These are phyloP conservation scores for Leucophenga varia DNA, from an alignment of 1,140 invertebrate species.

Conservation along the genomic window DNA sequence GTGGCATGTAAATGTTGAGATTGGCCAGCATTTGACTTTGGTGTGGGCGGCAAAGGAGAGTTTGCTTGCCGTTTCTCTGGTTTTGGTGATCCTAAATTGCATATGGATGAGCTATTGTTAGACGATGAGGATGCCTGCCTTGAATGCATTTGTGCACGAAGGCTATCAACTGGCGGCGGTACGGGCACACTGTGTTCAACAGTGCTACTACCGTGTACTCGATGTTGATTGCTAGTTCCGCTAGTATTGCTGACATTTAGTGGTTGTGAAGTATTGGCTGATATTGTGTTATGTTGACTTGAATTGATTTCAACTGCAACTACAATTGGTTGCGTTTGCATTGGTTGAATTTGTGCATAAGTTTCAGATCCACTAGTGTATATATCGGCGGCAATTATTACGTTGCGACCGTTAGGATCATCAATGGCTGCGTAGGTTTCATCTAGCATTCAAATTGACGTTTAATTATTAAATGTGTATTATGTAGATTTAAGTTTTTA, in stretches of 20 bases:
- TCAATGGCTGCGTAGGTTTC: slow-evolving; percentile 90
- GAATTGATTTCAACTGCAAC: slow-evolving; percentile 60
- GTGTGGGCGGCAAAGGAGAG: slow-evolving; percentile 77
- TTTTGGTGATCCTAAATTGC: slow-evolving; percentile 76
- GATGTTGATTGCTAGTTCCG: slow-evolving; percentile 6
- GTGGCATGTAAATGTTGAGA: slow-evolving; percentile 27
- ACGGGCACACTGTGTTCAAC: slow-evolving; percentile 33
- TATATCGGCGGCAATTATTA: slow-evolving; percentile 57
- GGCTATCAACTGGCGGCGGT: slow-evolving; percentile 45
- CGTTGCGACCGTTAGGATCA: slow-evolving; percentile 70
- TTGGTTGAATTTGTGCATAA: slow-evolving; percentile 81
- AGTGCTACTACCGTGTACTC: slow-evolving; percentile 18
- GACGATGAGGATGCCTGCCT: slow-evolving; percentile 70
- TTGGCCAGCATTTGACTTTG: slow-evolving; percentile 54
- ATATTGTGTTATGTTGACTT: slow-evolving; percentile 19
- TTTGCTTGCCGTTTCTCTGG: slow-evolving; percentile 85
- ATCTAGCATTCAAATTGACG: slow-evolving; percentile 58
- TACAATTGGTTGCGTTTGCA: slow-evolving; percentile 58
- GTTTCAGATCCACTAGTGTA: slow-evolving; percentile 83
- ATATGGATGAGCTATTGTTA: slow-evolving; percentile 71
- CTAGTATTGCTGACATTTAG: slow-evolving; percentile 7
- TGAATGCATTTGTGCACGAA: slow-evolving; percentile 53
- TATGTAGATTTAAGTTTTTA: slow-evolving; percentile 17
- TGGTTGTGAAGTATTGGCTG: slow-evolving; percentile 1
- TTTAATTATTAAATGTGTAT: not conserved